Base-by-base conservation (phyloP, 2,797 vertebrate species). In the Hydrocynus forskahlii region DNA sequence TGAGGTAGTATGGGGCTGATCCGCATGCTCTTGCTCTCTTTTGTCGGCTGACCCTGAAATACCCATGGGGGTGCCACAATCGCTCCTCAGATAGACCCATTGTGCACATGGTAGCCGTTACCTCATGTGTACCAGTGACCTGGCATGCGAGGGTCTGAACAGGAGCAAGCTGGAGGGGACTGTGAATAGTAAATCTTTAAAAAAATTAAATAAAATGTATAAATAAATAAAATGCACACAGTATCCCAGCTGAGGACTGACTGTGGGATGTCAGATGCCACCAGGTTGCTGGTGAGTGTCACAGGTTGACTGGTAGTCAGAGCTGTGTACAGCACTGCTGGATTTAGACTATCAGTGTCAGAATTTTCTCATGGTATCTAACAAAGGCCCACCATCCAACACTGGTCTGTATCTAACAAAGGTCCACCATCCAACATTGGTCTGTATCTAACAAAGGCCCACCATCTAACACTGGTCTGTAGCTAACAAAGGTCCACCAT, bases 171-270 rank as follows among this genome's bases (percentile, higher is more conserved):
- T 54, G 12, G 5, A 69, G 71, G 9, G 69, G 79, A 23, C 79
- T 86, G 85, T 86, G 88, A 89, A 88, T 60, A 86, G 60, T 19
- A 87, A 74, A 89, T 88, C 81, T 76, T 87, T 7, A 1, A 57
- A 14, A 85, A 50, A 50, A 87, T 85, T 63, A 87, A 83, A 87
- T 85, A 66, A 87, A 83, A 59, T 83, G 83, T 86, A 84, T 87
- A 68, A 87, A 90, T 29, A 29, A 29, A 29, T 29, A 29, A 1
- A 10, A 62, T 29, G 12, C 23, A 62, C 23, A 29, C 59, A 62
- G 14, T 62, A 29, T 12, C 23, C 25, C 10, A 1, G 23, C 25
- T 14, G 10, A 62, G 23, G 0, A 23, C 59, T 60, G 0, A 60
- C 7, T 25, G 21, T 23, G 14, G 23, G 57, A 60, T 4, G 23